Evolutionary conservation across 2,113 vertebrate genomes (phyloP).

Genomic region (Drymodes brunneopygia): DNA sequence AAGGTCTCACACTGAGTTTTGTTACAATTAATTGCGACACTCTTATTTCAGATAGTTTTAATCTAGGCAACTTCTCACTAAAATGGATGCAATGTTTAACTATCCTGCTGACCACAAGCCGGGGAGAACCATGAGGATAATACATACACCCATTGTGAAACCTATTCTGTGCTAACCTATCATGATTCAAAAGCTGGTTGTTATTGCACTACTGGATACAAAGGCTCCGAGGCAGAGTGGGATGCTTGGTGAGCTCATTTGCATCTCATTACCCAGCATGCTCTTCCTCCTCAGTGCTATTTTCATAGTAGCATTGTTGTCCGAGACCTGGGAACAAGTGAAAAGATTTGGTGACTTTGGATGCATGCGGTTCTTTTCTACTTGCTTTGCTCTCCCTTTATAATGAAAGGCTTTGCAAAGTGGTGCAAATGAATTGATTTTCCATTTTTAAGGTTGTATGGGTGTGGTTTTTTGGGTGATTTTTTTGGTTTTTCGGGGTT

Average conservation of each 20-base stretch:
- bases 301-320: slow-evolving; percentile 56
- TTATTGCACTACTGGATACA: slow-evolving; percentile 44
- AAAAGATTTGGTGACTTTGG: slow-evolving; percentile 44
- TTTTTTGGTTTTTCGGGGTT: no score
- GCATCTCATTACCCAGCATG: slow-evolving; percentile 65
- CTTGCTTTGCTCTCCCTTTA: neutral
- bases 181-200: slow-evolving; percentile 53
- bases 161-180: slow-evolving; percentile 40
- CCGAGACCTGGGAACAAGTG: slow-evolving; percentile 54
- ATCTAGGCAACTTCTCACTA: neutral
- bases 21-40: neutral
- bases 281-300: slow-evolving; percentile 44
- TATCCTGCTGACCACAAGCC: slow-evolving; percentile 30
- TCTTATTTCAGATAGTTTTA: neutral
- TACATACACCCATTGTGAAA: neutral
- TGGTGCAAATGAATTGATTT: slow-evolving; percentile 38
- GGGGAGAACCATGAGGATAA: neutral
- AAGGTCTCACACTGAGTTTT: neutral
- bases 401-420: slow-evolving; percentile 33
- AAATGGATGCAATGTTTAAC: slow-evolving; percentile 12
- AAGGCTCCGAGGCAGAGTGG: slow-evolving; percentile 26
- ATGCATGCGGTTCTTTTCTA: slow-evolving; percentile 53
- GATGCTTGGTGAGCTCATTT: slow-evolving; percentile 49
- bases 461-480: neutral
- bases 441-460: slow-evolving; percentile 24